These are phyloP conservation scores for Acanthurus lineatus DNA, from an alignment of 2,797 vertebrate genomes.

Conservation along the genomic window DNA sequence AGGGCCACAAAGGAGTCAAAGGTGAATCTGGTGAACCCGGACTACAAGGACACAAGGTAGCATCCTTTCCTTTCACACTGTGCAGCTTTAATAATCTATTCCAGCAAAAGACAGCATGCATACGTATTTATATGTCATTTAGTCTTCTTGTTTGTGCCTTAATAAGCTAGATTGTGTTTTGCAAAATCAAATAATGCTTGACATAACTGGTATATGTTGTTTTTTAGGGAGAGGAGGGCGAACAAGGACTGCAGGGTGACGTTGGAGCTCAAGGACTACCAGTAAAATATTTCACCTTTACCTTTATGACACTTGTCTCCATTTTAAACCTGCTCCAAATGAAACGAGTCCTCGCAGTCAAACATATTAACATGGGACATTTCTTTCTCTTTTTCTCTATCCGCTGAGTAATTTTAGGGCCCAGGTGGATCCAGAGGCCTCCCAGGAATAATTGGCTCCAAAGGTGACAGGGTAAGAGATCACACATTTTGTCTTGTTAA, in stretches of 20 bases:
- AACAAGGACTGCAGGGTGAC: constrained; percentile 90
- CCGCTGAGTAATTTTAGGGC: constrained; percentile 87
- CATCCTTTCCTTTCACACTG: not conserved
- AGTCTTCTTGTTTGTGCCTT: no score
- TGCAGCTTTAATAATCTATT: not conserved
- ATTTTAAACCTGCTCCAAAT: not conserved
- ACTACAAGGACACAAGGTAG: constrained; percentile 96
- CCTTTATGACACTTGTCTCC: not conserved
- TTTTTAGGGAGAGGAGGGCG: constrained; percentile 93
- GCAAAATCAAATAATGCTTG: not conserved
- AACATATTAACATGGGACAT: constrained; percentile 52
- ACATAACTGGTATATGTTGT: constrained; percentile 6
- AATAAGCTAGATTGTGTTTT: no score
- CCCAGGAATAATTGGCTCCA: constrained; percentile 89
- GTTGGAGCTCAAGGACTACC: constrained; percentile 92
- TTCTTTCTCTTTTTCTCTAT: constrained; percentile 45
- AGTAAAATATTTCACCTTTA: constrained; percentile 87
- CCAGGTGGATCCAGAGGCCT: constrained; percentile 90
- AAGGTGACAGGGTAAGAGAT: constrained; percentile 93
- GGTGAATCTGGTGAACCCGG: constrained; percentile 97
- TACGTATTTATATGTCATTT: not conserved
- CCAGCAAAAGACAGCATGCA: not conserved
- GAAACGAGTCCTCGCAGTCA: not conserved
- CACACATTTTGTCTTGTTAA: not conserved
- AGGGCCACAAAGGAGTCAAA: constrained; percentile 96